Evolutionary conservation across 2,797 vertebrate genomes (phyloP).

Genomic region (Sebastes jordani): DNA sequence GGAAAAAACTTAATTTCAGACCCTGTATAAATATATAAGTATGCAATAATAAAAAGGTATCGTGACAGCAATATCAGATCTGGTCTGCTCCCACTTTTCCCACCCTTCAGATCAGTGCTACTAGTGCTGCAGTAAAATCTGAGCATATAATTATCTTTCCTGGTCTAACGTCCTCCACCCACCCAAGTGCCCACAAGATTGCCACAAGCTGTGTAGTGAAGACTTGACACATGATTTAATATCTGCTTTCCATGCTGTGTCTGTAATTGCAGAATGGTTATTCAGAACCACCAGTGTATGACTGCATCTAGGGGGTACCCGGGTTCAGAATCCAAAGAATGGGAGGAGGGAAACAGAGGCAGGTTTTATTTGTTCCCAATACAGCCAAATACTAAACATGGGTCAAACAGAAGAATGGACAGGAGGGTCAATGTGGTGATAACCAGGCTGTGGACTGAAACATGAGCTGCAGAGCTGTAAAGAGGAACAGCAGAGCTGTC

Average conservation of each 20-base stretch:
- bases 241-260: background rate
- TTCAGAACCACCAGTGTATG: too few species aligned
- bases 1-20: too few species aligned
- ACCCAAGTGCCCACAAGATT: background rate
- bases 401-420: too few species aligned
- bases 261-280: too few species aligned
- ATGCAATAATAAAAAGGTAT: too few species aligned
- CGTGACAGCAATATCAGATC: background rate
- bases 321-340: too few species aligned
- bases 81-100: background rate
- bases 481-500: background rate
- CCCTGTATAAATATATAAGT: too few species aligned
- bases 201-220: background rate
- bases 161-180: background rate
- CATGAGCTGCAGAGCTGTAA: background rate
- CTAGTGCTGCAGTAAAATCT: background rate
- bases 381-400: too few species aligned
- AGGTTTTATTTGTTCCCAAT: background rate
- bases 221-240: background rate
- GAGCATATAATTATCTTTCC: background rate
- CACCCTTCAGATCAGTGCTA: background rate
- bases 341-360: background rate
- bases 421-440: background rate
- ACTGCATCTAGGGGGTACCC: too few species aligned
- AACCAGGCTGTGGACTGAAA: background rate